phyloP scores from a whole-genome alignment of 2,797 vertebrate genomes.

The Clangula hyemalis region DNA sequence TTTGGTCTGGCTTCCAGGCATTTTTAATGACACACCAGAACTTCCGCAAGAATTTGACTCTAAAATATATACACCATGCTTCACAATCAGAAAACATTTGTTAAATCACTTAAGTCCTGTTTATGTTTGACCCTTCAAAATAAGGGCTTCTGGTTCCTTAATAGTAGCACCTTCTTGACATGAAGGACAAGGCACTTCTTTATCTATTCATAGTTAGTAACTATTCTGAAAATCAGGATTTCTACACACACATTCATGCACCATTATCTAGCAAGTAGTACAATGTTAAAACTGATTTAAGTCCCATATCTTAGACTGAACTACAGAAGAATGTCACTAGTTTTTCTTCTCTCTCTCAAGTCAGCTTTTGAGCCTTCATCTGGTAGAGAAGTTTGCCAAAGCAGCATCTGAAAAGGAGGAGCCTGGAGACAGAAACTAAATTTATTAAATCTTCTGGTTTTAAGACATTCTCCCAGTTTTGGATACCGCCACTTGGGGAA shows the following conservation, averaged over 20 bases:
- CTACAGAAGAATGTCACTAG: neutral
- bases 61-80: neutral
- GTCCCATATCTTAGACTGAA: neutral
- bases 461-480: neutral
- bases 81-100: neutral
- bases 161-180: neutral
- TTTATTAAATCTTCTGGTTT: slow-evolving; percentile 38
- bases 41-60: neutral
- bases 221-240: neutral
- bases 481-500: neutral
- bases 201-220: neutral
- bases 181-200: neutral
- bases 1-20: neutral
- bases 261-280: neutral
- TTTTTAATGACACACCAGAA: neutral
- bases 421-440: neutral
- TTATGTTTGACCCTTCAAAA: neutral
- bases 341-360: neutral
- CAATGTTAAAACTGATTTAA: neutral
- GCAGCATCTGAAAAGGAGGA: neutral
- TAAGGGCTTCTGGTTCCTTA: neutral
- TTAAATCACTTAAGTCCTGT: neutral
- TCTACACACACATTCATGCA: neutral
- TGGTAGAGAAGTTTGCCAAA: neutral
- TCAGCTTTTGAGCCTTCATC: neutral